Percentiles rank a stretch among this genome's conserved stretches.
These are phyloP conservation scores for Luscinia megarhynchos DNA, from an alignment of 2,797 vertebrate genomes.

Conservation along the genomic window DNA sequence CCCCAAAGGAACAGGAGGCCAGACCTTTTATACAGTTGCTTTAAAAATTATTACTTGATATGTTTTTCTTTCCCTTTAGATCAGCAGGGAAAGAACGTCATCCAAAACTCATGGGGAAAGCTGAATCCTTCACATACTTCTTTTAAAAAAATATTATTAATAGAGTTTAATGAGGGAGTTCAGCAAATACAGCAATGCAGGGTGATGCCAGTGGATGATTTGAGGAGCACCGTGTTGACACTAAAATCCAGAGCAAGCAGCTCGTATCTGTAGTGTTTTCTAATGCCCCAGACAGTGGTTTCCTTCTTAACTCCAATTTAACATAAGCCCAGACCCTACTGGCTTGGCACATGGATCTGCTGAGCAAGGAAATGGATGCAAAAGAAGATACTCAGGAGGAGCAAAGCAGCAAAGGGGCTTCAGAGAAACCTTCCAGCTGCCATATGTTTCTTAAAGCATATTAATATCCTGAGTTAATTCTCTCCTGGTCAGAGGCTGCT, in stretches of 20 bases:
- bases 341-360: neutral
- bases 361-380: neutral
- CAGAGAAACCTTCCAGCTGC: neutral
- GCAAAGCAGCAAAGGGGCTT: neutral
- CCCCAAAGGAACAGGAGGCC: slow-evolving; percentile 4
- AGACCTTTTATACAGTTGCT: slow-evolving; percentile 1
- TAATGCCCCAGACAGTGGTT: neutral
- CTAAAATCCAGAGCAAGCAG: neutral
- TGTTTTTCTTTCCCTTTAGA: slow-evolving; percentile 49
- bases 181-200: neutral
- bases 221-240: neutral
- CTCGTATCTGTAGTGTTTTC: neutral
- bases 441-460: neutral
- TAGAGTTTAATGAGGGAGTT: neutral
- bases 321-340: neutral
- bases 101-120: neutral
- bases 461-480: neutral
- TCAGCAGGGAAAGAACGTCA: slow-evolving; percentile 40
- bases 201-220: neutral
- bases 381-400: neutral
- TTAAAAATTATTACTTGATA: slow-evolving; percentile 3
- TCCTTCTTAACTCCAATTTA: neutral
- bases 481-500: neutral
- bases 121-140: neutral
- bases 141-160: neutral